Base-by-base conservation (phyloP, 1,140 invertebrate species). In the Stenopsyche tienmushanensis region DNA sequence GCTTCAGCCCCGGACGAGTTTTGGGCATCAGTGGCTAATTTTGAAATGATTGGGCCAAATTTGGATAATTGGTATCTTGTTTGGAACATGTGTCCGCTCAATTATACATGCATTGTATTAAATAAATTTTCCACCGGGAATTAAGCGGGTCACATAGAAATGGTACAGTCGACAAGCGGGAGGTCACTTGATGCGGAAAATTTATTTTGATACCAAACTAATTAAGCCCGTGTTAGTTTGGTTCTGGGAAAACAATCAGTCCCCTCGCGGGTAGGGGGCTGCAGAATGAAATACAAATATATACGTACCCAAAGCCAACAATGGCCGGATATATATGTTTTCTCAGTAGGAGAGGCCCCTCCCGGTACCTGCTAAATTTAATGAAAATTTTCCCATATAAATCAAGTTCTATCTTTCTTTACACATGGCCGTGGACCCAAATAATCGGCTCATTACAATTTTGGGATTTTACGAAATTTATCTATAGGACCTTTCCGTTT, bases 201-300 rank as follows among this genome's bases (percentile, higher is more conserved):
- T 57, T 57, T 57, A 57, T 57, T 57, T 57, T 57, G 54, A 57
- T 57, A 57, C 39, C 39, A 20, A 57, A 57, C 54, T 57, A 57
- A 57, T 57, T 57, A 57, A 42, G 54, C 13, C 34, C 54, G 34
- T 57, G 54, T 57, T 57, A 57, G 54, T 57, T 57, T 23, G 54
- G 54, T 21, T 57, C 39, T 57, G 54, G 29, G 54, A 42, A 57
- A 57, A 57, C 54, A 57, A 57, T 57, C 54, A 57, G 54, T 42
- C 34, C 20, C 21, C 39, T 15, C 54, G 39, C 23, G 54, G n/a
- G 20, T n/a, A 5, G 23, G n/a, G 23, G 2, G 8, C 39, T 41
- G 54, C 21, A 20, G 54, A 17, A 57, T 57, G 54, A 42, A 57
- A 55, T 55, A 55, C 52, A 55, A 55, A 55, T 55, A 55, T 55